Percentiles rank a stretch among this genome's conserved stretches.
Evolutionary conservation across 2,113 vertebrate genomes (phyloP).

Genomic region (Agelaius tricolor): DNA sequence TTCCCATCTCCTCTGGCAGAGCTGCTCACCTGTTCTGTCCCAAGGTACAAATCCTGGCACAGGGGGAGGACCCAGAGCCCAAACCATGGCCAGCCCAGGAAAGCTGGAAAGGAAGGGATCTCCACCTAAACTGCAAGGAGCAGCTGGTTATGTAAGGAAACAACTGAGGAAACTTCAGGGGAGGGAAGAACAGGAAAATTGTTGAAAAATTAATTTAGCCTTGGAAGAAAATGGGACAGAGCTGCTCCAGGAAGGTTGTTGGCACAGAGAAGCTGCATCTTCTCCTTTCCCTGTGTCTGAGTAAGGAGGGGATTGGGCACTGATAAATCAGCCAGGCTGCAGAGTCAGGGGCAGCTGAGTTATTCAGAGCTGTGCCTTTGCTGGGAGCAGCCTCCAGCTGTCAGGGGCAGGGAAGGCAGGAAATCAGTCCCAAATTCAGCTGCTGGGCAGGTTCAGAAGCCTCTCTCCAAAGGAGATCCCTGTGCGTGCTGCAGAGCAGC

Average conservation of each 20-base stretch:
- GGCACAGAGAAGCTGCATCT: neutral
- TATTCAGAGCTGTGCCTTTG: neutral
- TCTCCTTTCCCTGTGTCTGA: neutral
- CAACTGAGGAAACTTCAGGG: neutral
- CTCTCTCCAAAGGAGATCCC: neutral
- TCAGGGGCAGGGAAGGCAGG: neutral
- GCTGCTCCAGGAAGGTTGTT: neutral
- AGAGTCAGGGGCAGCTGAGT: neutral
- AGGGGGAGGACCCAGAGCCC: neutral
- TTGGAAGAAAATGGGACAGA: slow-evolving; percentile 32
- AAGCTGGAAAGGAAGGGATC: neutral
- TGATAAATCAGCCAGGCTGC: neutral
- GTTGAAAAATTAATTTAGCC: slow-evolving; percentile 45
- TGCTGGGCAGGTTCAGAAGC: neutral
- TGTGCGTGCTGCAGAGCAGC: neutral
- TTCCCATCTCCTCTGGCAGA: neutral
- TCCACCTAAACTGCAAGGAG: neutral
- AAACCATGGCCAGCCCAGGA: neutral
- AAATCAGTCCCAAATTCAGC: neutral
- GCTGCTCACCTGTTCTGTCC: neutral
- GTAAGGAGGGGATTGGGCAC: neutral
- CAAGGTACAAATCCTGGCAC: neutral
- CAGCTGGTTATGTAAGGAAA: neutral
- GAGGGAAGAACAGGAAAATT: neutral
- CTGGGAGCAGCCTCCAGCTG: neutral